phyloP scores from a whole-genome alignment of 2,797 vertebrate genomes.

The Salmo trutta region DNA sequence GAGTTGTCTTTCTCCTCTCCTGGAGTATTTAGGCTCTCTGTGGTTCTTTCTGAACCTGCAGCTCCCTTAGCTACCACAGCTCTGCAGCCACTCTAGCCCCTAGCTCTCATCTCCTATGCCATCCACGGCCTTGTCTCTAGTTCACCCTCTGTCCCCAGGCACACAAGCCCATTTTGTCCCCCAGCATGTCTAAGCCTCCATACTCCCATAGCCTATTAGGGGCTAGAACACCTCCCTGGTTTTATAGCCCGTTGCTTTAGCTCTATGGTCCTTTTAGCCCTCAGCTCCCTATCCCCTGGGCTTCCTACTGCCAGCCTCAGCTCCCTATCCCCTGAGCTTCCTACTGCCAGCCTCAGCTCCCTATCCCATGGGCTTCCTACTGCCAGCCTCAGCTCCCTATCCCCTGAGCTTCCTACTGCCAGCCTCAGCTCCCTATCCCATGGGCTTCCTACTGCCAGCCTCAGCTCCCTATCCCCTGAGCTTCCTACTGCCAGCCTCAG shows the following conservation, averaged over 20 bases:
- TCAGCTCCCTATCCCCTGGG: too few species aligned
- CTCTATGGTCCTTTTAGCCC: neutral
- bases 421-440: too few species aligned
- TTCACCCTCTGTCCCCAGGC: neutral
- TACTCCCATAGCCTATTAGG: neutral
- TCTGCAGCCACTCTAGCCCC: neutral
- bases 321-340: too few species aligned
- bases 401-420: too few species aligned
- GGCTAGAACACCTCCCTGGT: too few species aligned
- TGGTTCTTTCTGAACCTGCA: neutral
- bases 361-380: too few species aligned
- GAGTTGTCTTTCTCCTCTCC: neutral
- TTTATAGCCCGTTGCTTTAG: neutral
- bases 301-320: too few species aligned
- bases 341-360: too few species aligned
- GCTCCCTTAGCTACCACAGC: neutral
- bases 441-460: too few species aligned
- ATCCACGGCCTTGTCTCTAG: neutral
- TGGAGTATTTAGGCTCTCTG: neutral
- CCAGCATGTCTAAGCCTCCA: neutral
- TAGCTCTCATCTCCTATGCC: neutral
- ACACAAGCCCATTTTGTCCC: neutral
- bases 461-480: too few species aligned
- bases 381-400: too few species aligned
- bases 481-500: too few species aligned